These are phyloP conservation scores for Apodemus sylvaticus DNA, from an alignment of 2,113 vertebrate genomes.

Conservation along the genomic window DNA sequence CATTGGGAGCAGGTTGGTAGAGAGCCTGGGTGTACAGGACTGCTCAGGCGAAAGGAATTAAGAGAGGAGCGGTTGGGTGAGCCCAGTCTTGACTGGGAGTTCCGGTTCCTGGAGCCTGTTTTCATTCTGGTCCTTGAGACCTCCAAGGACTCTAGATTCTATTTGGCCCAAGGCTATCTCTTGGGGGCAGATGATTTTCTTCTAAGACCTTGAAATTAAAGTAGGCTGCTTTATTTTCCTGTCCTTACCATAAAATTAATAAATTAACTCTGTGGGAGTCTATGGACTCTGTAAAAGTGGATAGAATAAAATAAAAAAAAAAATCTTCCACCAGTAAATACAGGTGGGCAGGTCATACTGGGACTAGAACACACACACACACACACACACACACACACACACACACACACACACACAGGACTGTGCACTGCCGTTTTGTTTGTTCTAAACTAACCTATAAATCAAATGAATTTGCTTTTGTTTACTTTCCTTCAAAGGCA, in stretches of 20 bases:
- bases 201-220: not conserved
- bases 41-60: not conserved
- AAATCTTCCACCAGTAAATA: not conserved
- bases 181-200: not conserved
- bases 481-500: not conserved
- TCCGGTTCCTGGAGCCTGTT: not conserved
- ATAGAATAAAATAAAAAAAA: not conserved
- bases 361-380: too few species aligned
- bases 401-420: too few species aligned
- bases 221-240: not conserved
- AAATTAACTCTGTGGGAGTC: not conserved
- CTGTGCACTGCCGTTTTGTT: too few species aligned
- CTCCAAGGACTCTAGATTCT: not conserved
- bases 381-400: too few species aligned
- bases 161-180: not conserved
- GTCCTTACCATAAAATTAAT: not conserved
- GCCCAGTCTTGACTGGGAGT: too few species aligned
- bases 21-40: not conserved
- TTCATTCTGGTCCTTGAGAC: not conserved
- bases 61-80: not conserved
- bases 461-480: not conserved
- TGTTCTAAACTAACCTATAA: not conserved
- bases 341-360: not conserved
- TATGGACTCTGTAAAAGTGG: not conserved
- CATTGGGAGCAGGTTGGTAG: not conserved